Base-by-base conservation (phyloP, 2,113 vertebrate genomes). In the Propithecus coquereli region DNA sequence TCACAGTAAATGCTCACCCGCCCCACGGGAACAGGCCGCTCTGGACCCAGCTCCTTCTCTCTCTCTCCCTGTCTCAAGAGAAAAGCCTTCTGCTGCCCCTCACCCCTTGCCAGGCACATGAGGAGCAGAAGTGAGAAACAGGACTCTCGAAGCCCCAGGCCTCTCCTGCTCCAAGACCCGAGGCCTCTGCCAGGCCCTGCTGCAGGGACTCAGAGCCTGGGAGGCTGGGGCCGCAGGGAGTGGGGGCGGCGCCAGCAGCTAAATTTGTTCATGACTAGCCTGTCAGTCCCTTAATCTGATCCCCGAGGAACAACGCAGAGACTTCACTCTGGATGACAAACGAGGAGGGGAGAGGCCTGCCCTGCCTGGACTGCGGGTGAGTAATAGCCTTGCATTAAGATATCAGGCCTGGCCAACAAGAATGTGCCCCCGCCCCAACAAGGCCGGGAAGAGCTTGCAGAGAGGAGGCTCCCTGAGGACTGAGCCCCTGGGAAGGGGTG, bases 351-450 rank as follows among this genome's bases (percentile, higher is more conserved):
- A 20, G 23, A 63, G 76, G 87, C 90, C 91, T 86, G 88, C 85
- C 93, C 90, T 86, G 96, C 92, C 94, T 88, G 94, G 97, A 59
- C 95, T 63, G 93, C 2, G 59, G 66, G 92, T 98, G 98, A 98
- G 97, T 98, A 97, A 98, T 98, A 97, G 97, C 97, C 90, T 94
- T 97, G 98, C 98, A 98, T 98, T 98, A 98, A 98, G 98, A 98
- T 98, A 98, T 98, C 98, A 98, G 98, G 92, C 95, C 93, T 84
- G 94, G 98, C 96, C 81, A 86, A 90, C 93, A 87, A 96, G 97
- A 96, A 87, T 23, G 27, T 27, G 85, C 59, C 66, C 50, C 68
- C 12, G 37, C 61, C 82, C 90, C 87, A 45, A 4, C 65, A 16
- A 30, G 40, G 70, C 71, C 0, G 1, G 76, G 94, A 91, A 91